Base-by-base conservation (phyloP, 1,140 invertebrate genomes). In the Heliothis virescens region DNA sequence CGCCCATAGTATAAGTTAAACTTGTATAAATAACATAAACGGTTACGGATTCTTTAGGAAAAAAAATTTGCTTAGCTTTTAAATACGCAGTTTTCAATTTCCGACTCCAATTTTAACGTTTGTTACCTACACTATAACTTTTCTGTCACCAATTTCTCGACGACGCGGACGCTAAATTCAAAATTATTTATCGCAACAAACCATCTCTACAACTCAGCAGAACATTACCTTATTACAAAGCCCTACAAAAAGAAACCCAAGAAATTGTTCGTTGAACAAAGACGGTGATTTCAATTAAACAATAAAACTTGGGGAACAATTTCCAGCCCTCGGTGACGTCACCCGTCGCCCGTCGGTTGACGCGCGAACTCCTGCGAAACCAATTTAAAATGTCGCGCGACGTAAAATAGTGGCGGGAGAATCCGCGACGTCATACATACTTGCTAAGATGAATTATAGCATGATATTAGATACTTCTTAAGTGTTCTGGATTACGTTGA, bases 201-300 rank as follows among this genome's bases (percentile, higher is more conserved):
- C n/a, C 16, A 18, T 21, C 18, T 11, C 34, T 9, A 18, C 63
- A 34, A 5, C 34, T 34, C 7, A 34, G 2, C 29, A 41, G 9
- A 65, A 34, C 63, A 65, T 21, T 65, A 18, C 16, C 41, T 48
- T 67, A 67, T 48, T 48, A 67, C 16, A 18, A 67, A 67, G 12
- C 34, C 41, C 48, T 53, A 71, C 16, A 71, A 71, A 71, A 67
- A 71, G 34, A 21, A n/a, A 67, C 63, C 12, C 21, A 29, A 53
- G 67, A 71, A 60, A 52, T 29, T 71, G 48, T 71, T 50, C 74
- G 48, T 16, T 60, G 26, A 53, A 76, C 74, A 76, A 76, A 76
- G 74, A 76, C 60, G 47, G 74, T 71, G 73, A 80, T 80, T 80
- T 80, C 72, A 80, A 75, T 80, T 80, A 80, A 80, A 74, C 60